phyloP scores from a whole-genome alignment of 1,140 invertebrate species.

The Cylas formicarius region DNA sequence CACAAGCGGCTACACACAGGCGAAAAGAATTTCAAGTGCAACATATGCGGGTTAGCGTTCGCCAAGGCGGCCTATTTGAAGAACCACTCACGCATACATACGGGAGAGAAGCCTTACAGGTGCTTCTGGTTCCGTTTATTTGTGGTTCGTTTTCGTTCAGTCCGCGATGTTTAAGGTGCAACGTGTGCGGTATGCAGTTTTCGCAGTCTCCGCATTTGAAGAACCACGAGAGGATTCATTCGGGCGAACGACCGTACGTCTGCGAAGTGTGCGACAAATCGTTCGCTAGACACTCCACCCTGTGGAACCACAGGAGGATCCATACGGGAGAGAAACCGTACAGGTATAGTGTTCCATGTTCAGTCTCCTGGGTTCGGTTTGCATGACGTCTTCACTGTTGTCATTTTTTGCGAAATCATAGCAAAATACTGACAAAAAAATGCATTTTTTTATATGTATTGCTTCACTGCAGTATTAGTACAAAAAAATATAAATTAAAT shows the following conservation, averaged over 20 bases:
- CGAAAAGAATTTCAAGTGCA: constrained; percentile 86
- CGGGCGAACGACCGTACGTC: constrained; percentile 81
- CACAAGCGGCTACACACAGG: constrained; percentile 79
- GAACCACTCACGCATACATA: constrained; percentile 81
- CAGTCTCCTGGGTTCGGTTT: too few species aligned
- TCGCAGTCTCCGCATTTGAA: constrained; percentile 85
- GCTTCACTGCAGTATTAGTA: too few species aligned
- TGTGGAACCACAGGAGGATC: constrained; percentile 89
- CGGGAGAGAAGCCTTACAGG: constrained; percentile 71
- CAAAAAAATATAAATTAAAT: too few species aligned
- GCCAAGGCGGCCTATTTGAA: constrained; percentile 86
- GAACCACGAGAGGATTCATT: constrained; percentile 88
- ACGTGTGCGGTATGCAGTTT: constrained; percentile 82
- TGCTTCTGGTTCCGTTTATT: not conserved
- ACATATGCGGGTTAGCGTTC: constrained; percentile 88
- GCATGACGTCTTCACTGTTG: too few species aligned
- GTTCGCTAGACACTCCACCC: constrained; percentile 75
- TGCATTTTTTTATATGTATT: too few species aligned
- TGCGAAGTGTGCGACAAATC: constrained; percentile 83
- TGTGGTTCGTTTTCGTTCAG: not conserved
- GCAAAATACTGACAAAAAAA: too few species aligned
- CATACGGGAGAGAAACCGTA: constrained; percentile 91
- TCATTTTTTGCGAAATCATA: too few species aligned
- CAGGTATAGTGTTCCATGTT: too few species aligned
- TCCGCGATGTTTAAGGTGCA: constrained; percentile 61